Evolutionary conservation across 2,113 vertebrate species (phyloP).

Genomic region (Onychostoma macrolepis): DNA sequence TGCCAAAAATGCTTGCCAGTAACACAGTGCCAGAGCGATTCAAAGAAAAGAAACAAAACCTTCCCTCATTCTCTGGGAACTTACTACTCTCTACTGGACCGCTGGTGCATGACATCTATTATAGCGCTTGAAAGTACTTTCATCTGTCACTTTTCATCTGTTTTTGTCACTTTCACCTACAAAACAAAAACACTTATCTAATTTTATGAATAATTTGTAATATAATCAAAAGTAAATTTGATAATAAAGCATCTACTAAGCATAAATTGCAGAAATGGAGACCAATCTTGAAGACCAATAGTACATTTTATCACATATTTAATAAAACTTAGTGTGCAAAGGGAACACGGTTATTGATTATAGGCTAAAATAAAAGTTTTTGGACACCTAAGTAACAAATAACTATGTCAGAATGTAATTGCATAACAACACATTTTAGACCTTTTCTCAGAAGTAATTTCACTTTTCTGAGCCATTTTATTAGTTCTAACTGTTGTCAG

Average conservation of each 20-base stretch:
- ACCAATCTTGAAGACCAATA: not conserved
- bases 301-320: no score
- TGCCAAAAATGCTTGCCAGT: conserved; percentile 39
- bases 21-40: conserved; percentile 18
- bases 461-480: not conserved
- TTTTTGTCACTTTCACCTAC: not conserved
- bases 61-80: conserved; percentile 15
- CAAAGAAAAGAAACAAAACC: not conserved
- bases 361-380: no score
- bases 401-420: not conserved
- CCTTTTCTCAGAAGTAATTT: not conserved
- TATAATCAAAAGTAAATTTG: not conserved
- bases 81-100: conserved; percentile 57
- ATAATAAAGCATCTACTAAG: not conserved
- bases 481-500: not conserved
- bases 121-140: not conserved
- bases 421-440: not conserved
- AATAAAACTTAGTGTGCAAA: no score
- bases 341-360: no score
- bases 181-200: not conserved
- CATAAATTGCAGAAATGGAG: not conserved
- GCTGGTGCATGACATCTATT: conserved; percentile 8
- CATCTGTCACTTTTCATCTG: not conserved
- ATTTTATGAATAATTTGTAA: not conserved
- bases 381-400: no score